A percentile compares a stretch with the other conserved stretches of the same genome.
Conservation (phyloP, 1,140 invertebrate genomes). For the Latrodectus geometricus region DNA sequence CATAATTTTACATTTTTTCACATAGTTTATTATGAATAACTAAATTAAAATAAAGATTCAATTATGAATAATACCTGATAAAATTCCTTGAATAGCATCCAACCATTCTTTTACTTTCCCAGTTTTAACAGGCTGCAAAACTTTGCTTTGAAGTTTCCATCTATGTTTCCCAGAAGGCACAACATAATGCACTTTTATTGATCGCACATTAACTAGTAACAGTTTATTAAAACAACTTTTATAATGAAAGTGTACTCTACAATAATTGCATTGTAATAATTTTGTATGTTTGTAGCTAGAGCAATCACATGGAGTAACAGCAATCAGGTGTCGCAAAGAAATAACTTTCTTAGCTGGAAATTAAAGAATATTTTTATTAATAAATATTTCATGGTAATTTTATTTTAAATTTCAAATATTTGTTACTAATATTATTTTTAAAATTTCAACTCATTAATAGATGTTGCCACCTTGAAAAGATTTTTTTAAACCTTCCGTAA, state of each 20-base stretch:
- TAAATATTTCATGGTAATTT: neutral
- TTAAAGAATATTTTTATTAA: neutral
- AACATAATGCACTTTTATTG: conserved; percentile 47
- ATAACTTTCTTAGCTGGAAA: conserved; percentile 31
- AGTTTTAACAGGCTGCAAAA: conserved; percentile 31
- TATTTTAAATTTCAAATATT: neutral
- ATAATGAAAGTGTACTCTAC: neutral
- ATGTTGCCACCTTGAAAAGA: neutral
- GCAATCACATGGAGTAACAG: conserved; percentile 57
- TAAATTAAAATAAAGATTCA: too few relatives aligned
- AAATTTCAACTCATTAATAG: neutral
- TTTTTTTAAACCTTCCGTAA: neutral
- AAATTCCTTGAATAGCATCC: conserved; percentile 7
- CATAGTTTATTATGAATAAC: too few relatives aligned
- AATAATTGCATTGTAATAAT: conserved; percentile 35
- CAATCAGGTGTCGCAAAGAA: conserved; percentile 13
- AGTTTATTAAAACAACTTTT: neutral
- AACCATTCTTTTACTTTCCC: conserved; percentile 48
- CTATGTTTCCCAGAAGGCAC: conserved; percentile 32
- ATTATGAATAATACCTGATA: conserved; percentile 21
- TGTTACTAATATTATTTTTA: neutral
- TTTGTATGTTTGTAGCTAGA: neutral
- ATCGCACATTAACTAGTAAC: conserved; percentile 6
- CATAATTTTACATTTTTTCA: too few relatives aligned
- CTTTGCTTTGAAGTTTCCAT: conserved; percentile 15